Conservation (phyloP, 2,113 vertebrate genomes). For the Nothoprocta perdicaria region DNA sequence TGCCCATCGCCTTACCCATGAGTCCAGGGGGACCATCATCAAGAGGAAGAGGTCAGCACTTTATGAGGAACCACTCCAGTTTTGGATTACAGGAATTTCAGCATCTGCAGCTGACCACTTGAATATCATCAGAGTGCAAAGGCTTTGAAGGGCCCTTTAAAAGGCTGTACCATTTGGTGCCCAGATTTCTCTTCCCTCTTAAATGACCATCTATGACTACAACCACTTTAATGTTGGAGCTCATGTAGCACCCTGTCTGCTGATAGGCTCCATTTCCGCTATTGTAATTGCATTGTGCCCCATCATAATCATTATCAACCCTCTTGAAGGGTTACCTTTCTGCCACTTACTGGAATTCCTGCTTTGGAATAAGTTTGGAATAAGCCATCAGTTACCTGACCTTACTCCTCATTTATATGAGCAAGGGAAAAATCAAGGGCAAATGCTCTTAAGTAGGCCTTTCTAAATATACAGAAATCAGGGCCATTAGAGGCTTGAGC, state of each 20-base stretch:
- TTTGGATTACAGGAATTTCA: background rate
- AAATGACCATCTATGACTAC: slow-evolving; percentile 30
- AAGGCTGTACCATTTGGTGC: slow-evolving; percentile 47
- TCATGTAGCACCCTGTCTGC: slow-evolving; percentile 2
- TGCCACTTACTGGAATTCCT: background rate
- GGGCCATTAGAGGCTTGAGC: background rate
- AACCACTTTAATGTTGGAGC: slow-evolving; percentile 40
- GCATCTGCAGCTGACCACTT: background rate
- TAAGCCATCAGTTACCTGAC: background rate
- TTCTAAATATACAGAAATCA: background rate
- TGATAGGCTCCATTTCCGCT: slow-evolving; percentile 5
- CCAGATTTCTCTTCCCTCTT: slow-evolving; percentile 50
- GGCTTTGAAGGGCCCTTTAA: slow-evolving; percentile 11
- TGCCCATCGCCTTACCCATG: background rate
- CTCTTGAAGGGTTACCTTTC: background rate
- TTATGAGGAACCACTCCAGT: background rate
- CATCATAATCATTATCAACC: background rate
- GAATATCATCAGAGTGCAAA: background rate
- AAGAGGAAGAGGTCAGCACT: background rate
- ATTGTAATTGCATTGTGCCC: background rate
- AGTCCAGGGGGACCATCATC: background rate
- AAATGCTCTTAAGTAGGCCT: background rate
- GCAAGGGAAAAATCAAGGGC: background rate
- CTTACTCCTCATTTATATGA: background rate
- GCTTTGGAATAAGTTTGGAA: background rate